Evolutionary conservation across 2,797 vertebrate species (phyloP).

Genomic region (Emys orbicularis): DNA sequence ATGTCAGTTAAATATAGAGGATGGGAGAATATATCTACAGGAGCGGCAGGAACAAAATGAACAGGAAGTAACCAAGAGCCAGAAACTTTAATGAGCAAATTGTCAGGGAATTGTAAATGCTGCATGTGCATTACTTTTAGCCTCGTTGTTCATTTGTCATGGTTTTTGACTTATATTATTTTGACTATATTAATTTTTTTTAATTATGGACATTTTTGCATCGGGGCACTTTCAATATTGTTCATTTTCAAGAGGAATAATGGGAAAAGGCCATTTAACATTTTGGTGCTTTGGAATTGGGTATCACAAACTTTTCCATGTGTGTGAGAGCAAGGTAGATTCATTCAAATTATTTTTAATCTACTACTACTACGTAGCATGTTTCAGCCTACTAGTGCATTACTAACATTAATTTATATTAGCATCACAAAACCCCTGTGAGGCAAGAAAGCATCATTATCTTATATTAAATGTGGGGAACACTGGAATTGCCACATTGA

Average conservation of each 20-base stretch:
- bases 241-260: neutral
- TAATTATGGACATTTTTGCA: slow-evolving; percentile 58
- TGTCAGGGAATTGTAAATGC: slow-evolving; percentile 30
- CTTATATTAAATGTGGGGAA: neutral
- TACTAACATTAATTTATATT: neutral
- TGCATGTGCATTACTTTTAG: neutral
- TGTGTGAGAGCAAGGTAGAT: neutral
- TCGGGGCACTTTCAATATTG: slow-evolving; percentile 35
- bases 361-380: neutral
- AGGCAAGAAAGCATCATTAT: neutral
- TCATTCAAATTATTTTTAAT: slow-evolving; percentile 12
- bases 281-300: neutral
- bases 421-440: neutral
- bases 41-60: slow-evolving; percentile 16
- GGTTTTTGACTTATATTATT: neutral
- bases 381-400: neutral
- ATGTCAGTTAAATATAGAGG: slow-evolving; percentile 42
- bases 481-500: neutral
- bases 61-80: slow-evolving; percentile 37
- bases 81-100: slow-evolving; percentile 29
- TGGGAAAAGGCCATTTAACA: neutral
- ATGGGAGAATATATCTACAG: neutral
- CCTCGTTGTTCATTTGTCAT: neutral
- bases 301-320: neutral
- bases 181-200: neutral